Conservation (phyloP, 2,888 invertebrate species). For the Alloplasta piceator region DNA sequence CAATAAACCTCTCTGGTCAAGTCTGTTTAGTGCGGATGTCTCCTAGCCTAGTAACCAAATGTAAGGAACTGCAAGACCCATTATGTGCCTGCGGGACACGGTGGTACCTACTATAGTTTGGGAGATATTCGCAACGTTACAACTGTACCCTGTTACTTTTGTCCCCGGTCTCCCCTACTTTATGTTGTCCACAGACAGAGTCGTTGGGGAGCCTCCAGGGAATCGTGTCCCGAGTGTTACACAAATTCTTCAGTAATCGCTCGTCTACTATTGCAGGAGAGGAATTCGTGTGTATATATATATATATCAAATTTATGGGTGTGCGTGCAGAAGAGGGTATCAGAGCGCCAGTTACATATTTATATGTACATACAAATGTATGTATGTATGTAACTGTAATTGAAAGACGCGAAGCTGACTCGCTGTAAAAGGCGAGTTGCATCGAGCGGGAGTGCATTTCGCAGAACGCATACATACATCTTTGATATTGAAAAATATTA, state of each 20-base stretch:
- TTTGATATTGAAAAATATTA: no score
- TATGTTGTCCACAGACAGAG: constrained; percentile 9
- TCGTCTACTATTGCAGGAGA: constrained; percentile 9
- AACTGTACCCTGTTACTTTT: no score
- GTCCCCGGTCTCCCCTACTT: no score
- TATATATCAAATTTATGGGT: not conserved
- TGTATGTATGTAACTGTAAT: constrained; percentile 31
- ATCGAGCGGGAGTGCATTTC: constrained; percentile 50
- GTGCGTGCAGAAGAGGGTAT: constrained; percentile 13
- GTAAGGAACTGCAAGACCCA: no score
- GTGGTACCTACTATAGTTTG: no score
- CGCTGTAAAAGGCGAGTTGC: constrained; percentile 46
- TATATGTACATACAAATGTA: not conserved
- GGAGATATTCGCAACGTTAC: no score
- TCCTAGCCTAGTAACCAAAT: no score
- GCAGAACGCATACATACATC: constrained; percentile 31
- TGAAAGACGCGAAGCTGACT: constrained; percentile 51
- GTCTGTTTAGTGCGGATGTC: no score
- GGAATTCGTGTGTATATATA: constrained; percentile 2
- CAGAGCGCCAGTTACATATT: constrained; percentile 31
- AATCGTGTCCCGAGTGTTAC: constrained; percentile 34
- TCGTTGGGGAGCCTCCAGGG: constrained; percentile 36
- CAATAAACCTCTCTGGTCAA: no score
- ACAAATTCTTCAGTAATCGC: constrained; percentile 60
- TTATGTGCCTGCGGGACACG: no score